A percentile compares a stretch with the other conserved stretches of the same genome.
Conservation (phyloP, 1,140 invertebrate genomes). For the Sminthurinus signatus region DNA sequence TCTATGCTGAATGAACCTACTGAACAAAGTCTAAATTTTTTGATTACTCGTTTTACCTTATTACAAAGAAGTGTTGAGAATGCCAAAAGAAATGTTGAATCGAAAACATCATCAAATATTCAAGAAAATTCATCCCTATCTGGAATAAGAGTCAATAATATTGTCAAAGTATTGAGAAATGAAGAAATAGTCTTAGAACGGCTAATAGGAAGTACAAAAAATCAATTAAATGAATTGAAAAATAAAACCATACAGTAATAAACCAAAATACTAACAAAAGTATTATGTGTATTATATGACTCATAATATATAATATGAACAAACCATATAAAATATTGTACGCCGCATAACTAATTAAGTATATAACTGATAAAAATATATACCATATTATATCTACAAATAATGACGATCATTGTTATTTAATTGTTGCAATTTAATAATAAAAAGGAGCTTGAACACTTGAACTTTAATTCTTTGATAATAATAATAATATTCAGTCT, state of each 20-base stretch:
- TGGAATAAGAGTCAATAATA: constrained; percentile 21
- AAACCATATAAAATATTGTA: background rate
- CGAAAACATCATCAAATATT: background rate
- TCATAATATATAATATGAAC: background rate
- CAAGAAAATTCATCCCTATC: background rate
- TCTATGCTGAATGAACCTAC: constrained; percentile 21
- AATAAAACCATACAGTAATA: background rate
- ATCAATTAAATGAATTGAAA: constrained; percentile 12
- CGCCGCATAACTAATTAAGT: background rate
- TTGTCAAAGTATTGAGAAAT: constrained; percentile 34
- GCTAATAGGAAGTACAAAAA: constrained; percentile 18
- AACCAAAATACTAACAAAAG: background rate
- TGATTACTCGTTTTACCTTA: constrained; percentile 29
- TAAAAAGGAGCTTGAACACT: too few relatives aligned
- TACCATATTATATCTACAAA: too few relatives aligned
- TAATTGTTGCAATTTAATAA: too few relatives aligned
- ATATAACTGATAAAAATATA: background rate
- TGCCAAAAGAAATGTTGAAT: background rate
- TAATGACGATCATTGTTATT: too few relatives aligned
- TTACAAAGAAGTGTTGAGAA: constrained; percentile 28
- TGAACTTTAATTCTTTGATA: too few relatives aligned
- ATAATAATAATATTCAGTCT: too few relatives aligned
- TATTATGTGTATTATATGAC: background rate
- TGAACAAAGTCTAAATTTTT: constrained; percentile 27
- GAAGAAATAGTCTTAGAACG: constrained; percentile 35